Conservation (phyloP, 1,140 invertebrate genomes). For the Caerostris darwini region DNA sequence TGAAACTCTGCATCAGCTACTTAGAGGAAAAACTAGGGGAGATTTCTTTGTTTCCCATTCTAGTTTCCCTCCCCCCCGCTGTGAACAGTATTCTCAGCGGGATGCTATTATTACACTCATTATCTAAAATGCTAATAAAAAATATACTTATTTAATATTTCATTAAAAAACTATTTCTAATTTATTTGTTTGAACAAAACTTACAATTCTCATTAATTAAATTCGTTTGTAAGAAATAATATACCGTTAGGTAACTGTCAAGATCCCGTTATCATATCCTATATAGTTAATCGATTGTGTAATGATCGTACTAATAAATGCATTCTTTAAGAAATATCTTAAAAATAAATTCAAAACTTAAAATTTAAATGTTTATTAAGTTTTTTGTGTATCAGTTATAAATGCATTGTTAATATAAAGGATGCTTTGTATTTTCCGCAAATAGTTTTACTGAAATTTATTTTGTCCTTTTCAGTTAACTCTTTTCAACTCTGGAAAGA, state of each 20-base stretch:
- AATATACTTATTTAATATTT: background rate
- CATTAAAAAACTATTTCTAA: background rate
- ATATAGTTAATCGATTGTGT: background rate
- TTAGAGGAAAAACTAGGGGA: background rate
- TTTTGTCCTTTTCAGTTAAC: constrained; percentile 70
- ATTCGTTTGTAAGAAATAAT: background rate
- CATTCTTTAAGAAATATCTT: background rate
- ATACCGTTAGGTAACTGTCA: background rate
- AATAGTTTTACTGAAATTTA: background rate
- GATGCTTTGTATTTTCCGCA: background rate
- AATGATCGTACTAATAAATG: background rate
- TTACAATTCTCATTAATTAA: background rate
- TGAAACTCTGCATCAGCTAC: background rate
- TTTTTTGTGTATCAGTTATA: background rate
- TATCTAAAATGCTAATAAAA: background rate
- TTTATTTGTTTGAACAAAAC: background rate
- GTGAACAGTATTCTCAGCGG: constrained; percentile 34
- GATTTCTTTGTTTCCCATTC: constrained; percentile 61
- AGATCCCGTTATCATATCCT: background rate
- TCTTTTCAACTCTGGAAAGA: constrained; percentile 75
- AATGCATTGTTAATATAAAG: constrained; percentile 14
- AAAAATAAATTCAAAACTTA: too few species aligned
- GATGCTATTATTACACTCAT: background rate
- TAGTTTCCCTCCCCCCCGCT: constrained; percentile 25
- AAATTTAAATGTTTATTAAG: background rate